phyloP scores from a whole-genome alignment of 2,797 vertebrate species.

The Danio choprae region DNA sequence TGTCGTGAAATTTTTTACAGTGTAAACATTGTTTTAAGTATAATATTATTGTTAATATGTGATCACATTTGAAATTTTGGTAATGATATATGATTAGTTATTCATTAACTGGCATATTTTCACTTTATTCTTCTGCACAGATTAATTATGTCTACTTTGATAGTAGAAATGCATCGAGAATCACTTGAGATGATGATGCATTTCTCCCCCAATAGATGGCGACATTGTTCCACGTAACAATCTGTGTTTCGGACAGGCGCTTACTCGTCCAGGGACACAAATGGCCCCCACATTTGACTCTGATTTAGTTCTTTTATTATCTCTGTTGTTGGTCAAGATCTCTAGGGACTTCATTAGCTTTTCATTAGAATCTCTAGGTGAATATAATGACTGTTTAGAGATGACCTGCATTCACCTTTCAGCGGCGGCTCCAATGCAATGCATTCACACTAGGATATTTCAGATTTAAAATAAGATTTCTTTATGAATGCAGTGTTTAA shows the following conservation, averaged over 20 bases:
- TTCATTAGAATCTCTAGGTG: neutral
- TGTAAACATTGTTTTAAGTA: too few relatives aligned
- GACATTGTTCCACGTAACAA: constrained; percentile 18
- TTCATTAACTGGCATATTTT: too few relatives aligned
- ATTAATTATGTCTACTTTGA: neutral
- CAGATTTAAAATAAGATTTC: neutral
- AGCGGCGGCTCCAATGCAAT: too few relatives aligned
- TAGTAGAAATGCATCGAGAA: neutral
- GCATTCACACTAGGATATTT: neutral
- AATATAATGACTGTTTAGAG: neutral
- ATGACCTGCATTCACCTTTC: too few relatives aligned
- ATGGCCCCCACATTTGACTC: neutral
- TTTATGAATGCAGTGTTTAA: constrained; percentile 22
- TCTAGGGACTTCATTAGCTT: neutral
- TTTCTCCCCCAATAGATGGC: neutral
- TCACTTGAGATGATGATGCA: neutral
- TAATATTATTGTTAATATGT: too few relatives aligned
- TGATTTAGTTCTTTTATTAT: constrained; percentile 1
- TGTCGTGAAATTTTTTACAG: too few relatives aligned
- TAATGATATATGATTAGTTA: too few relatives aligned
- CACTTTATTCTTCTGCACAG: neutral
- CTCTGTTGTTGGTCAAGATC: constrained; percentile 9
- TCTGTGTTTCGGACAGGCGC: neutral
- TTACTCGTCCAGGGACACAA: neutral
- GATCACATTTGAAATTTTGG: too few relatives aligned